These are phyloP conservation scores for Noctua janthe DNA, from an alignment of 2,888 invertebrate genomes.

Conservation along the genomic window DNA sequence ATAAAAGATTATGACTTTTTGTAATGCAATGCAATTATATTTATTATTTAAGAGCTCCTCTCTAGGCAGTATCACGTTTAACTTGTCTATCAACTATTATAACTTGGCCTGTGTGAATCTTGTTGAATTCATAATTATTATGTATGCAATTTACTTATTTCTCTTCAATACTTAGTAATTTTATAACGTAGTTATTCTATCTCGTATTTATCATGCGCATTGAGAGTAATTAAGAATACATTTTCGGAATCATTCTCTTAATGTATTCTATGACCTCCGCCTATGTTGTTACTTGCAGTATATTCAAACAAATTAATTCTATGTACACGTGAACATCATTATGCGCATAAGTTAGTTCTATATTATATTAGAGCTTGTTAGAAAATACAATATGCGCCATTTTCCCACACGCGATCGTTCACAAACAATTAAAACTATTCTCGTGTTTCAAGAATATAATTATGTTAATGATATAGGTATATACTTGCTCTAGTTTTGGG, in stretches of 20 bases:
- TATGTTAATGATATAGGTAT: slow-evolving; percentile 7
- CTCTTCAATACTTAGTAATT: slow-evolving; percentile 39
- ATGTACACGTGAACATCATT: slow-evolving; percentile 34
- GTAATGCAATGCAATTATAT: slow-evolving; percentile 42
- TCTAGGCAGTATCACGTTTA: slow-evolving; percentile 15
- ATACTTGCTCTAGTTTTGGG: slow-evolving; percentile 26
- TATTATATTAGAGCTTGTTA: slow-evolving; percentile 35
- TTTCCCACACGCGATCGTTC: slow-evolving; percentile 38
- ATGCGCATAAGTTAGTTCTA: slow-evolving; percentile 28
- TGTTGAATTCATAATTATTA: slow-evolving; percentile 22
- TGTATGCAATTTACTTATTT: slow-evolving; percentile 29
- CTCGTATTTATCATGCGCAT: slow-evolving; percentile 29
- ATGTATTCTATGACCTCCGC: slow-evolving; percentile 48
- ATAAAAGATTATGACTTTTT: slow-evolving; percentile 56
- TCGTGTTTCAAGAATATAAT: slow-evolving; percentile 27
- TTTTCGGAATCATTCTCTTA: slow-evolving; percentile 49
- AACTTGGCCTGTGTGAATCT: slow-evolving; percentile 33
- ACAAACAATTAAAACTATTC: slow-evolving; percentile 41
- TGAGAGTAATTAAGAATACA: slow-evolving; percentile 52
- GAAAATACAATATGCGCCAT: slow-evolving; percentile 47
- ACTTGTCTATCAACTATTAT: slow-evolving; percentile 31
- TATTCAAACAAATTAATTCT: slow-evolving; percentile 45
- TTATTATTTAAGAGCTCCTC: slow-evolving; percentile 38
- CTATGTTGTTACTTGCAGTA: slow-evolving; percentile 28
- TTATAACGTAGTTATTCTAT: slow-evolving; percentile 40